Conservation (phyloP, 2,113 vertebrate species). For the Corythornis madagascariensis region DNA sequence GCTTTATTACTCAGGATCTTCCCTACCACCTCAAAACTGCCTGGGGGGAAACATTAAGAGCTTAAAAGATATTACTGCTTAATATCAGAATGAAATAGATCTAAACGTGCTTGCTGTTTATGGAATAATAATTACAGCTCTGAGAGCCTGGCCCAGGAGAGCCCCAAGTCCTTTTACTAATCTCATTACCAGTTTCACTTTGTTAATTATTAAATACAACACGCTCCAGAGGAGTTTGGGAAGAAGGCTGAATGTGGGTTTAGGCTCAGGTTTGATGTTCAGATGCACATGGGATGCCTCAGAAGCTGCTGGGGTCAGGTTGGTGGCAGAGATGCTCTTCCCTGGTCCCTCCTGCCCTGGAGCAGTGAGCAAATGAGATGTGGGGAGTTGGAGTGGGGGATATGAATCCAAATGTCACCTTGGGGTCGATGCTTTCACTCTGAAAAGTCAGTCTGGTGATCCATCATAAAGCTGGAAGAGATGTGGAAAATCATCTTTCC, state of each 20-base stretch:
- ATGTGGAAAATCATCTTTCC: background rate
- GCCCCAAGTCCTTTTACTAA: background rate
- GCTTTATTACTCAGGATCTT: constrained; percentile 2
- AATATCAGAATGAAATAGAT: constrained; percentile 22
- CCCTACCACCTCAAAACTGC: background rate
- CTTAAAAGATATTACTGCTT: constrained; percentile 45
- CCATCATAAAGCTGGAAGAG: background rate
- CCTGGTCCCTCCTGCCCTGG: background rate
- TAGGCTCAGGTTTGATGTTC: background rate
- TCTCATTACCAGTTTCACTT: background rate
- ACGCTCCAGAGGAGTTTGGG: background rate
- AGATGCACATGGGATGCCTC: rapidly evolving
- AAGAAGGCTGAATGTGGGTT: background rate
- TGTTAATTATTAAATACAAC: background rate
- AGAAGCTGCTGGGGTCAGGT: background rate
- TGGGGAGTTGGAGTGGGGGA: rapidly evolving
- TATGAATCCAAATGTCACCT: background rate
- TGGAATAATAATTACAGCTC: constrained; percentile 2
- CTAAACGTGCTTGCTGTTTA: background rate
- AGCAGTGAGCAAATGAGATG: rapidly evolving
- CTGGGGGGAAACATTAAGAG: constrained; percentile 5
- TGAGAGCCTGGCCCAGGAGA: background rate
- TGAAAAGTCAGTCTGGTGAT: background rate
- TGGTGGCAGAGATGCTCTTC: rapidly evolving
- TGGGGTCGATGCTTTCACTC: background rate